phyloP scores from a whole-genome alignment of 2,888 invertebrate species.

The Eugnorisma glareosa region DNA sequence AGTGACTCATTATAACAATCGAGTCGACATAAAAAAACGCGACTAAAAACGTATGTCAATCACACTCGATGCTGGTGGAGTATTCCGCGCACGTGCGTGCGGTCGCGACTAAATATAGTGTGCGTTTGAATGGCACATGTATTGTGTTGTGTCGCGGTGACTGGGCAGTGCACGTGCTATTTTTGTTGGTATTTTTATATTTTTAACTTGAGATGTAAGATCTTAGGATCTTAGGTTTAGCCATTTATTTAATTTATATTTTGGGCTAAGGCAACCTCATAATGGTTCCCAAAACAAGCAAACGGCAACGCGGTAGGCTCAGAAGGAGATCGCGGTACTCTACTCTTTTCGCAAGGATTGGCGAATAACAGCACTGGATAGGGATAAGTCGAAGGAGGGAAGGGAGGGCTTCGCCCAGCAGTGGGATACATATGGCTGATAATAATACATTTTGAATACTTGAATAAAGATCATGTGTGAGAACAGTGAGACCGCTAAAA shows the following conservation, averaged over 20 bases:
- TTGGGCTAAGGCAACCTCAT: no score
- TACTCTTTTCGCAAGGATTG: no score
- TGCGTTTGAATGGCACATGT: slow-evolving; percentile 56
- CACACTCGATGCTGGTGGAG: slow-evolving; percentile 18
- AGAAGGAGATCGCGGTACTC: no score
- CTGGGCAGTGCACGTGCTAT: slow-evolving; percentile 38
- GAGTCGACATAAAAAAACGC: slow-evolving; percentile 20
- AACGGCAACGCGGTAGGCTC: no score
- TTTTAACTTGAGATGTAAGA: not conserved
- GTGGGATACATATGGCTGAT: no score
- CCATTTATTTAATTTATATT: not conserved
- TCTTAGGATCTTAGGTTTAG: not conserved
- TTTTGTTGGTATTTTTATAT: slow-evolving; percentile 30
- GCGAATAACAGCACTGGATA: no score
- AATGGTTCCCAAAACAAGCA: no score
- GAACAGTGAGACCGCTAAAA: not conserved
- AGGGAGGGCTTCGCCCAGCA: no score
- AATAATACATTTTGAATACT: no score
- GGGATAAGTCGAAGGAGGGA: no score
- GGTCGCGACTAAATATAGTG: slow-evolving; percentile 66
- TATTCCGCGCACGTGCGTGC: slow-evolving; percentile 61
- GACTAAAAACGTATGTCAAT: slow-evolving; percentile 50
- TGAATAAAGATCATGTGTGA: not conserved
- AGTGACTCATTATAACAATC: slow-evolving; percentile 32
- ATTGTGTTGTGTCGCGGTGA: slow-evolving; percentile 58